These are phyloP conservation scores for Bradypus variegatus DNA, from an alignment of 2,797 vertebrate genomes.

Conservation along the genomic window DNA sequence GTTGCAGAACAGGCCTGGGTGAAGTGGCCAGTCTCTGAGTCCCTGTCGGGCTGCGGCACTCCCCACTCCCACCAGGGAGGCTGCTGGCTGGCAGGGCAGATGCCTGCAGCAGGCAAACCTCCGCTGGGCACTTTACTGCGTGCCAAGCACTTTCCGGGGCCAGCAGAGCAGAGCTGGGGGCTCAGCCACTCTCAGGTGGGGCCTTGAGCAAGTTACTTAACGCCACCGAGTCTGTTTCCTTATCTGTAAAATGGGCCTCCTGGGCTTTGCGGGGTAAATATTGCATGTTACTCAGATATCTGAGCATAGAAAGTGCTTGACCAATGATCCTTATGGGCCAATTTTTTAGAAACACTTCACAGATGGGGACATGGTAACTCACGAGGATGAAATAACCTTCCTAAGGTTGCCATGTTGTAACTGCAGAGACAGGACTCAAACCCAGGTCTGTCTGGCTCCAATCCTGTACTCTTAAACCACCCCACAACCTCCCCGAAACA, in stretches of 20 bases:
- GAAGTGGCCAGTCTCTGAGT: not conserved
- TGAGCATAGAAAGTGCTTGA: not conserved
- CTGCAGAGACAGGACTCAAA: not conserved
- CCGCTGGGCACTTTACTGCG: not conserved
- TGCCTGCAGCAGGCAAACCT: not conserved
- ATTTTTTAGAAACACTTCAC: not conserved
- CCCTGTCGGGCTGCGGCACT: rapidly evolving
- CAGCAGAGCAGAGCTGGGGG: not conserved
- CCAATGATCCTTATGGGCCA: not conserved
- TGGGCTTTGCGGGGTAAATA: not conserved
- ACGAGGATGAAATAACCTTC: not conserved
- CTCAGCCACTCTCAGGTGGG: not conserved
- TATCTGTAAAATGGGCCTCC: not conserved
- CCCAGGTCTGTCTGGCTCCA: not conserved
- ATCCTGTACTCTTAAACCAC: not conserved
- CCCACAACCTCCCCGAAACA: not conserved
- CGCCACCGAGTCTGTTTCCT: not conserved
- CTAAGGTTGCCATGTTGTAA: not conserved
- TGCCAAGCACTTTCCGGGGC: not conserved
- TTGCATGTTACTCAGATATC: not conserved
- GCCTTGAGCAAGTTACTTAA: not conserved
- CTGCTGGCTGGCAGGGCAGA: not conserved
- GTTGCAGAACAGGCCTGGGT: slow-evolving; percentile 77
- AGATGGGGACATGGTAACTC: not conserved
- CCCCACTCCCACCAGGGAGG: rapidly evolving